Conservation (phyloP, 2,113 vertebrate genomes). For the Clarias magur region DNA sequence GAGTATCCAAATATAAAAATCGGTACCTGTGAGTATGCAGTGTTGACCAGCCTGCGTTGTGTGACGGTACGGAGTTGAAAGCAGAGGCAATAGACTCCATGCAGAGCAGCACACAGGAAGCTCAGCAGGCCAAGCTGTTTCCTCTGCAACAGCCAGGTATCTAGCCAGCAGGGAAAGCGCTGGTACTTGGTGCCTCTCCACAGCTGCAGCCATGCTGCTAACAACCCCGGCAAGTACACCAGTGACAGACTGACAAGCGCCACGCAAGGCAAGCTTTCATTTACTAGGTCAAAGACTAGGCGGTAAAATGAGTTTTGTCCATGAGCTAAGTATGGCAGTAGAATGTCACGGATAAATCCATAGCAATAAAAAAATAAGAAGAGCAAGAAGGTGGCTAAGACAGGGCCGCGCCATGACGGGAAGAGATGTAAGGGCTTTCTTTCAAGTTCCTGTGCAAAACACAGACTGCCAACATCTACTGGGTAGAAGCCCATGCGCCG, state of each 20-base stretch:
- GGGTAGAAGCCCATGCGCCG: constrained; percentile 86
- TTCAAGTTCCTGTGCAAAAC: constrained; percentile 80
- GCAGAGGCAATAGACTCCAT: constrained; percentile 86
- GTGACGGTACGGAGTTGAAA: constrained; percentile 83
- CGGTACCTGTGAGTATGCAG: constrained; percentile 80
- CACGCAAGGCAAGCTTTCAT: constrained; percentile 83
- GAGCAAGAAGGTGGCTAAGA: constrained; percentile 76
- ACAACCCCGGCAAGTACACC: constrained; percentile 87
- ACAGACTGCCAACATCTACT: constrained; percentile 84
- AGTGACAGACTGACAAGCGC: constrained; percentile 84
- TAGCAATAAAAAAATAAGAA: constrained; percentile 89
- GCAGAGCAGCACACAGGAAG: constrained; percentile 84
- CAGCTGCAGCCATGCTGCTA: constrained; percentile 85
- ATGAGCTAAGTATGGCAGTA: constrained; percentile 79
- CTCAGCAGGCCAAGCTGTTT: constrained; percentile 94
- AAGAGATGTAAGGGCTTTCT: constrained; percentile 84
- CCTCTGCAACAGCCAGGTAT: constrained; percentile 85
- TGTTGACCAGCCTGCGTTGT: constrained; percentile 76
- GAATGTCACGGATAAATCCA: constrained; percentile 80
- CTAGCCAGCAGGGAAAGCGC: constrained; percentile 90
- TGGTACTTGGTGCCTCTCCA: constrained; percentile 86
- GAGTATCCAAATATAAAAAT: background rate
- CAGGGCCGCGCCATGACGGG: constrained; percentile 84
- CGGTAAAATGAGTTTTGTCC: constrained; percentile 83
- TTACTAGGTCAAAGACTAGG: constrained; percentile 85